Conservation (phyloP, 2,888 invertebrate species). For the Gastrophysa polygoni region DNA sequence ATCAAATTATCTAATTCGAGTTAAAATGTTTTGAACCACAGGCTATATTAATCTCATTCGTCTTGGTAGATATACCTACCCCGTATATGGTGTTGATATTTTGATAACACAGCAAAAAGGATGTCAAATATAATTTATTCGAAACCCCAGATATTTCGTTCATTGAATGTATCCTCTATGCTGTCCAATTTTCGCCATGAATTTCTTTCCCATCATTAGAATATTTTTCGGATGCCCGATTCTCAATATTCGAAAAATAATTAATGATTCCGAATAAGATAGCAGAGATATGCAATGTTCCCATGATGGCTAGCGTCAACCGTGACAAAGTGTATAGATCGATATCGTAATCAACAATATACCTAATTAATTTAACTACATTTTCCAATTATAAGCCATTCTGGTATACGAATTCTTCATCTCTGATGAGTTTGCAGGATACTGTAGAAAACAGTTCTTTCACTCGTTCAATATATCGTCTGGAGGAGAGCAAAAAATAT, state of each 20-base stretch:
- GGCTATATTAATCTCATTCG: too few species aligned
- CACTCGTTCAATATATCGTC: neutral
- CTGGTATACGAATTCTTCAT: neutral
- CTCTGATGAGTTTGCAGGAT: neutral
- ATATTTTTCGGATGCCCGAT: neutral
- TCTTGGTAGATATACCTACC: too few species aligned
- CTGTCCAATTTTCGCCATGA: neutral
- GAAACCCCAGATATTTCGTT: too few species aligned
- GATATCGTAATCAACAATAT: neutral
- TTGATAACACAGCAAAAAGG: too few species aligned
- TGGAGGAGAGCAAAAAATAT: neutral
- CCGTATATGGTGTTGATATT: too few species aligned
- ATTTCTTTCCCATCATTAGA: neutral
- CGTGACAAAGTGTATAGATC: neutral
- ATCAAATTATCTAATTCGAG: too few species aligned
- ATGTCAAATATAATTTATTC: too few species aligned
- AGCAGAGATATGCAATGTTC: neutral
- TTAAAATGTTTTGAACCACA: too few species aligned
- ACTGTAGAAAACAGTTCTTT: neutral
- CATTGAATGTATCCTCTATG: constrained; percentile 1
- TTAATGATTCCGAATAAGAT: neutral
- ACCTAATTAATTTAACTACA: neutral
- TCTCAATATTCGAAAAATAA: neutral
- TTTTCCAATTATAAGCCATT: neutral
- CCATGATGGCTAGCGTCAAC: neutral